A percentile compares a stretch with the other conserved stretches of the same genome.
Conservation (phyloP, 2,797 vertebrate species). For the Liparis tanakae region DNA sequence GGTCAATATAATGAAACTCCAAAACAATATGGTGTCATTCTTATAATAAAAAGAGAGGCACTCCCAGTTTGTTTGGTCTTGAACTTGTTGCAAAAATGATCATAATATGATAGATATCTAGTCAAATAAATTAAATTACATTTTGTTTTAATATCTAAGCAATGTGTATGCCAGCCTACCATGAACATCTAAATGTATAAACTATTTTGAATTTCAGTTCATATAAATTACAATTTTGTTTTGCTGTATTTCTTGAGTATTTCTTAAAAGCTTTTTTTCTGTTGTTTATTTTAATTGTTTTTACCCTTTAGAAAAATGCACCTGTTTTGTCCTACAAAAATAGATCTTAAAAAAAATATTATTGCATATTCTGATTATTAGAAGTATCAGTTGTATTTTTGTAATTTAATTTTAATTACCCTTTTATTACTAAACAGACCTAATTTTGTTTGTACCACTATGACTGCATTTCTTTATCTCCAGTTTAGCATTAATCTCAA, state of each 20-base stretch:
- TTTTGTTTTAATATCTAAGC: neutral
- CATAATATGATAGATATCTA: conserved; percentile 19
- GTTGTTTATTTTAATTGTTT: neutral
- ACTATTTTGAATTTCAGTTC: neutral
- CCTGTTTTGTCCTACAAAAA: neutral
- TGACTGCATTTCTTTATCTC: conserved; percentile 77
- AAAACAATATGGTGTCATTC: conserved; percentile 83
- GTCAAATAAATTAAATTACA: neutral
- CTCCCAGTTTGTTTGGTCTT: conserved; percentile 64
- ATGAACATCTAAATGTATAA: neutral
- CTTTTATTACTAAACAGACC: conserved; percentile 39
- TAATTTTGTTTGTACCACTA: conserved; percentile 53
- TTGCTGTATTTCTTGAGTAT: neutral
- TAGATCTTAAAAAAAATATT: conserved; percentile 6
- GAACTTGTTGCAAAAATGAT: conserved; percentile 32
- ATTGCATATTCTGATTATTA: conserved; percentile 6
- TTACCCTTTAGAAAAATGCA: neutral
- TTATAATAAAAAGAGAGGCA: conserved; percentile 70
- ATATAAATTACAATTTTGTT: neutral
- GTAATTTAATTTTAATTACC: conserved; percentile 11
- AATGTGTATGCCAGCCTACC: neutral
- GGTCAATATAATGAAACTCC: conserved; percentile 85
- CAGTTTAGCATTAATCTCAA: conserved; percentile 75
- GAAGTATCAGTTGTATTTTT: neutral
- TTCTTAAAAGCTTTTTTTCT: neutral